phyloP scores from a whole-genome alignment of 1,140 invertebrate species.

The Drosophila punjabiensis region DNA sequence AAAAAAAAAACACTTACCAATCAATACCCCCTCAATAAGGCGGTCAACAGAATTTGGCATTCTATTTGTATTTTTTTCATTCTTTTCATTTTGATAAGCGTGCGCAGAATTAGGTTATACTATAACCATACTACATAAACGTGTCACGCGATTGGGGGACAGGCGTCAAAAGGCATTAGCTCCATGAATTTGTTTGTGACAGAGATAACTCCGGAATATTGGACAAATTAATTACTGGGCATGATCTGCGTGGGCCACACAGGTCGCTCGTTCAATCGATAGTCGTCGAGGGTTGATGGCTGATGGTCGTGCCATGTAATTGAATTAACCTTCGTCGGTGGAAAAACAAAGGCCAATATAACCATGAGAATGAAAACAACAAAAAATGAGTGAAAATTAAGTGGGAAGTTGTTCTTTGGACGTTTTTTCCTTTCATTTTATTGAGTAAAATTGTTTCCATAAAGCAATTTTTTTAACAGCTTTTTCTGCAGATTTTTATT shows the following conservation, averaged over 20 bases:
- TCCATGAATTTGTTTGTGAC: constrained; percentile 24
- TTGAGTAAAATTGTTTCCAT: constrained; percentile 18
- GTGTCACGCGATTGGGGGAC: constrained; percentile 40
- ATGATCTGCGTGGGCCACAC: constrained; percentile 27
- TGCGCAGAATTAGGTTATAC: constrained; percentile 25
- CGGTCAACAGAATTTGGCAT: constrained; percentile 26
- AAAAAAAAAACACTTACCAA: not conserved
- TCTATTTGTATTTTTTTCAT: not conserved
- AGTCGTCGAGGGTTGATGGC: constrained; percentile 29
- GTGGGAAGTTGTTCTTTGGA: constrained; percentile 10
- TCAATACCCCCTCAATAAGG: not conserved
- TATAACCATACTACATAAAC: constrained; percentile 24
- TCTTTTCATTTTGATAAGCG: constrained; percentile 25
- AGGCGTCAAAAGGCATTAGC: constrained; percentile 9
- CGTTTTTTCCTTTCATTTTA: not conserved
- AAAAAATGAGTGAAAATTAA: constrained; percentile 11
- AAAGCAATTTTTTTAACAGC: constrained; percentile 7
- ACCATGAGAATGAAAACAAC: constrained; percentile 34
- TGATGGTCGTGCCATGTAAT: constrained; percentile 52
- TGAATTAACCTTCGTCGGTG: constrained; percentile 76
- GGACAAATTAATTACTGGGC: constrained; percentile 44
- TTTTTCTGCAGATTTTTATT: not conserved
- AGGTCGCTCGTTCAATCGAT: constrained; percentile 44
- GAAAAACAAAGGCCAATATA: constrained; percentile 52
- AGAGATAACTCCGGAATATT: constrained; percentile 38